Evolutionary conservation across 1,140 invertebrate genomes (phyloP).

Genomic region (Brevipalpus yothersi): DNA sequence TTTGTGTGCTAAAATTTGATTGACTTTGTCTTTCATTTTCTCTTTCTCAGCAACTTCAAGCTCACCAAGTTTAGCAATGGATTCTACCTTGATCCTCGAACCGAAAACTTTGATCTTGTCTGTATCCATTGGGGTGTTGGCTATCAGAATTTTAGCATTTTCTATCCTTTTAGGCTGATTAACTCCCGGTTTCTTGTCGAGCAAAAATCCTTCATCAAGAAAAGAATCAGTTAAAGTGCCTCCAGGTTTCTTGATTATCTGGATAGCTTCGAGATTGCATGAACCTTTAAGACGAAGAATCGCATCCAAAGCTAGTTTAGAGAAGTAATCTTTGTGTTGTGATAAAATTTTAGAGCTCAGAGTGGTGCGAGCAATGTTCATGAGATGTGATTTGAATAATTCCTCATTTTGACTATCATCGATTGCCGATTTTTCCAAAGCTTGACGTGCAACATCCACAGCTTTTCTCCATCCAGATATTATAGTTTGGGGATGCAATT

Average conservation of each 20-base stretch:
- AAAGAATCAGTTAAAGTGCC: constrained; percentile 81
- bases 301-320: constrained; percentile 81
- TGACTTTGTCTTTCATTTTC: constrained; percentile 99
- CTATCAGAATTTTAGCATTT: constrained; percentile 86
- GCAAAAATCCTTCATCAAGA: constrained; percentile 87
- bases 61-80: constrained; percentile 92
- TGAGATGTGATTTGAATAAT: constrained; percentile 58
- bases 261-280: constrained; percentile 82
- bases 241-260: constrained; percentile 89
- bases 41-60: constrained; percentile 93
- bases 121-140: constrained; percentile 99
- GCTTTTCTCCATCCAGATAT: constrained; percentile 82
- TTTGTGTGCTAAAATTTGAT: constrained; percentile 82
- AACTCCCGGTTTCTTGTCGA: constrained; percentile 86
- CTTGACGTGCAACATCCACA: constrained; percentile 48
- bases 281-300: constrained; percentile 82
- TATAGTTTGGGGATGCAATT: constrained; percentile 95
- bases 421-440: constrained; percentile 43
- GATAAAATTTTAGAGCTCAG: constrained; percentile 93
- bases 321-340: constrained; percentile 91
- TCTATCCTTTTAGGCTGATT: constrained; percentile 70
- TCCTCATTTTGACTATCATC: constrained; percentile 40
- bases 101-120: constrained; percentile 99
- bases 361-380: constrained; percentile 93
- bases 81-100: constrained; percentile 87